Evolutionary conservation across 1,140 invertebrate genomes (phyloP).

Genomic region (Hypsibius dujardini): DNA sequence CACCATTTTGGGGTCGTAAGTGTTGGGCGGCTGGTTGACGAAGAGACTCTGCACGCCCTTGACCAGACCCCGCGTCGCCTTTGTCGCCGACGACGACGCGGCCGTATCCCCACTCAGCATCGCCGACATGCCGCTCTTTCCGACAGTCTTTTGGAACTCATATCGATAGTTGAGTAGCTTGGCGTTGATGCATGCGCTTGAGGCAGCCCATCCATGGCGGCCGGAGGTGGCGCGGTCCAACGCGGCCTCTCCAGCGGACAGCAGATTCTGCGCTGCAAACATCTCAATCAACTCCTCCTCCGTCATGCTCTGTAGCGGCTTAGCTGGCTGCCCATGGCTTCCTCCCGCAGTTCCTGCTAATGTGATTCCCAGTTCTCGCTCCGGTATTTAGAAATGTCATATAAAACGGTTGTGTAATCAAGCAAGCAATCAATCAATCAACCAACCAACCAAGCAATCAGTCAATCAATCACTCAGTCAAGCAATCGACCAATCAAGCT

Average conservation of each 20-base stretch:
- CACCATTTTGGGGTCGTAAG: neutral
- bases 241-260: neutral
- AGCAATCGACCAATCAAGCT: too few species aligned
- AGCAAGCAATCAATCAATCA: too few species aligned
- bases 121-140: neutral
- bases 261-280: neutral
- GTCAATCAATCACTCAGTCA: too few species aligned
- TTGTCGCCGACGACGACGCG: neutral
- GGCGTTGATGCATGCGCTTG: neutral
- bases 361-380: too few species aligned
- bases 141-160: slow-evolving; percentile 15
- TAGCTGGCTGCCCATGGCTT: too few species aligned
- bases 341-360: too few species aligned
- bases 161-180: slow-evolving; percentile 11
- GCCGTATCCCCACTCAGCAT: neutral
- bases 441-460: too few species aligned
- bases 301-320: neutral
- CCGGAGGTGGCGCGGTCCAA: neutral
- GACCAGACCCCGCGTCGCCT: neutral
- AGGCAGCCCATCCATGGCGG: neutral
- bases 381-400: too few species aligned
- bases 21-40: neutral
- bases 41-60: neutral
- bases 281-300: neutral
- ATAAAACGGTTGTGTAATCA: too few species aligned